Evolutionary conservation across 2,113 vertebrate species (phyloP), one percentile per base, ranked within the genome.

Genomic region (Urocitellus parryii): DNA sequence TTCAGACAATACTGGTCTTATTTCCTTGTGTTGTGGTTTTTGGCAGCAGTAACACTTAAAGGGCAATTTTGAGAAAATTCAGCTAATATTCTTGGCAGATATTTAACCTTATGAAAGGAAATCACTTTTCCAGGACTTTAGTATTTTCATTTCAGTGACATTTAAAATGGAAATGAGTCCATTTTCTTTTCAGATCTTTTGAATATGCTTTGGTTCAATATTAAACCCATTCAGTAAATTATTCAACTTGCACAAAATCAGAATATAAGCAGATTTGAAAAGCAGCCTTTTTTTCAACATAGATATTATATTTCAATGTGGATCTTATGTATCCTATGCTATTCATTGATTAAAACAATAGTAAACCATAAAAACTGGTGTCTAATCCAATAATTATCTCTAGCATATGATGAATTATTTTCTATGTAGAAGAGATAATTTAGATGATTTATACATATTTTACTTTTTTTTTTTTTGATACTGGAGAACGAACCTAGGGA

Each of bases 131-230:
- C 42, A 86, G 72, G 86, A 89, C 68, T 97, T 96, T 16, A 76
- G 82, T 83, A 83, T 97, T 97, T 97, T 97, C 76, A 95, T 95
- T 97, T 97, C 79, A 51, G 56, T 97, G 93, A 95, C 97, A 97
- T 97, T 96, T 97, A 96, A 97, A 95, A 96, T 97, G 94, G 86
- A 97, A 97, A 96, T 93, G 86, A 96, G 78, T 90, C 77, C 95
- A 97, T 96, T 97, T 92, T 93, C 81, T 76, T 94, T 95, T 96
- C 95, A 95, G 73, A 91, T 48, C 83, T 81, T 95, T 93, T 58
- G 73, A 97, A 86, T 96, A 94, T 81, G 68, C 83, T 95, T 97
- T 88, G 34, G 45, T 88, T 94, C 48, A 93, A 95, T 95, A 89
- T 89, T 93, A 97, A 97, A 73, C 17, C 7, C 65, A 91, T 91